Evolutionary conservation across 2,888 invertebrate species (phyloP), one percentile per base, ranked within the genome.

Genomic region (Melitaea athalia): DNA sequence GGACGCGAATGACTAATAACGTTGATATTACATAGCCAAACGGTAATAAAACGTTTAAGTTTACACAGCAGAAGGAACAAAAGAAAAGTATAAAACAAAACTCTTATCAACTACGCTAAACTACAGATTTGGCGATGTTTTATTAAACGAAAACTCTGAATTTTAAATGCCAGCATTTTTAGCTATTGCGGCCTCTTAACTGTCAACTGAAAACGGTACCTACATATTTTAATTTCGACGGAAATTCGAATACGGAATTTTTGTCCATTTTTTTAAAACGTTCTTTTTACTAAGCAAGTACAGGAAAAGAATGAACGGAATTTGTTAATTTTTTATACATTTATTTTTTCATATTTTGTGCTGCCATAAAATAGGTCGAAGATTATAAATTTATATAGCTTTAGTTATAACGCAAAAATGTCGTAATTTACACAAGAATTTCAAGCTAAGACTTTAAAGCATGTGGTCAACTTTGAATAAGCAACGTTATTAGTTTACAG

Each of bases 131-230:
- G 11, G 17, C 31, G 24, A 52, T 24, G 52, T 52, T 52, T 52
- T 52, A 52, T 52, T 52, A 52, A 52, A 52, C 31, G 24, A 52
- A 52, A 52, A 17, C 17, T 24, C 52, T 52, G 52, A 52, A 52
- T 52, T 24, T 24, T 17, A 52, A 52, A 52, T 12, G 52, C 52
- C 11, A 52, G 52, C 52, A 24, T 52, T 52, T 31, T 11, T 52
- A 52, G 52, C 52, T 17, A 24, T 52, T 10, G 31, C 52, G 5
- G 52, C 52, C 52, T 52, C 52, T 52, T 52, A 31, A 52, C 52
- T 5, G 17, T 12, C 24, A 12, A 12, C 11, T 52, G 31, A 24
- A 24, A 52, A 52, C 24, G 52, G 11, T 50, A 50, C n/a, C n/a
- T n/a, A n/a, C 11, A 12, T 24, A 31, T 52, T 52, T 12, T 11